Base-by-base conservation (phyloP, 2,888 invertebrate genomes). In the Aphodius sticticus region DNA sequence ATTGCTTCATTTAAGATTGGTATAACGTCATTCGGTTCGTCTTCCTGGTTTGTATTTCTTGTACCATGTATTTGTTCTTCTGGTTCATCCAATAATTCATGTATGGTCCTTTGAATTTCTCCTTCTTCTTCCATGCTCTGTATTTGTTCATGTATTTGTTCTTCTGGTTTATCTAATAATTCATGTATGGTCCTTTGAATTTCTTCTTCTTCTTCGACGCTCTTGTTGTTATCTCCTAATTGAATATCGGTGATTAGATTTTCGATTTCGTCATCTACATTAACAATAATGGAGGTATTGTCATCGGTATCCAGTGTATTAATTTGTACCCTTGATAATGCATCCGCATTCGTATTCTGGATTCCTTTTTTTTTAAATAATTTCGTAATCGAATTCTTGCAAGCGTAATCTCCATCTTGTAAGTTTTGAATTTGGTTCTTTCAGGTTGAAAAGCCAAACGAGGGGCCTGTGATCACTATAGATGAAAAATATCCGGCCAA, bases 221-320 rank as follows among this genome's bases (percentile, higher is more conserved):
- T 7, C n/a, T n/a, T n/a, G 12, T 53, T 53, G 7, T 9, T 53
- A 53, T 53, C 53, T 53, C 53, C 53, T 53, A 53, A 9, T 53
- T 53, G 53, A 53, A 53, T 53, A 53, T 53, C 53, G 53, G 1
- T 7, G 12, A 53, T 5, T 53, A 53, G 12, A 53, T 53, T 53
- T 53, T 53, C 53, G 14, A 75, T 75, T 26, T 26, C 35, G 6
- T 78, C 78, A 69, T 78, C 78, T 16, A 78, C 16, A 35, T 78
- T 78, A 15, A 78, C 69, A 35, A 78, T 78, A 16, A 75, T 16
- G 6, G 75, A 78, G 74, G 53, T n/a, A 3, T 53, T 78, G n/a
- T 69, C 78, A 16, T 69, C 16, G 6, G n/a, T 36, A 38, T 77
- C 77, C 71, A 71, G 26, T 16, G 16, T 16, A 16, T 71, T 71